Evolutionary conservation across 1,140 invertebrate species (phyloP).

Genomic region (Nasonia longicornis): DNA sequence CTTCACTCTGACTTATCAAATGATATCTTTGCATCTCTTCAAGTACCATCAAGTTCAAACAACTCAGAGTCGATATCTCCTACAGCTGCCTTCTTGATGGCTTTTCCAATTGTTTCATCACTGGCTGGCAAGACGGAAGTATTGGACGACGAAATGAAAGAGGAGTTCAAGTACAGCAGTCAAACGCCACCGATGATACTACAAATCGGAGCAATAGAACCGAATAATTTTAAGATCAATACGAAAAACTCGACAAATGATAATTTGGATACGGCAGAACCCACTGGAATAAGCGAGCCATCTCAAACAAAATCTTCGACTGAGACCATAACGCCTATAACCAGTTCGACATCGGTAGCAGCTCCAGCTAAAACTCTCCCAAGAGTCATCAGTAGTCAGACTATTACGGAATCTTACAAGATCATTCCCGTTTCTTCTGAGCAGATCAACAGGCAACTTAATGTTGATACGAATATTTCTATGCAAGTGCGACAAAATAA

Average conservation of each 20-base stretch:
- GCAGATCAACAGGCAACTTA: conserved; percentile 42
- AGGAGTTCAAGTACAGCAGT: conserved; percentile 69
- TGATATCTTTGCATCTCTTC: conserved; percentile 78
- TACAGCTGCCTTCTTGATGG: conserved; percentile 81
- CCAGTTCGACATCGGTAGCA: conserved; percentile 17
- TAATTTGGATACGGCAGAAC: conserved; percentile 29
- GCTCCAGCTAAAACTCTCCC: conserved; percentile 56
- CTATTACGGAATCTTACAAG: conserved; percentile 62
- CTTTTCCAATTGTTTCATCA: conserved; percentile 79
- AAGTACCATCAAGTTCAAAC: conserved; percentile 73
- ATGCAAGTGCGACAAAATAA: conserved; percentile 9
- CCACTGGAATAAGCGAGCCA: conserved; percentile 28
- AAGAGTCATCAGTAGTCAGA: conserved; percentile 61
- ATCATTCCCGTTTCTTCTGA: conserved; percentile 54
- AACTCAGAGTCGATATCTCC: conserved; percentile 80
- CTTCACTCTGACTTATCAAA: conserved; percentile 78
- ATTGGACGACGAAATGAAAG: conserved; percentile 71
- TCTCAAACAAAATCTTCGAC: conserved; percentile 20
- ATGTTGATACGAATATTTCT: conserved; percentile 18
- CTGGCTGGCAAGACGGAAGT: conserved; percentile 72
- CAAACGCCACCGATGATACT: conserved; percentile 74
- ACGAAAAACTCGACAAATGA: conserved; percentile 44
- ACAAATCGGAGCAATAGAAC: conserved; percentile 74
- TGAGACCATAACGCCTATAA: conserved; percentile 21
- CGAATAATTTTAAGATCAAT: conserved; percentile 68